Evolutionary conservation across 1,140 invertebrate species (phyloP), one percentile per base, ranked within the genome.

Genomic region (Sarcophaga peregrina): DNA sequence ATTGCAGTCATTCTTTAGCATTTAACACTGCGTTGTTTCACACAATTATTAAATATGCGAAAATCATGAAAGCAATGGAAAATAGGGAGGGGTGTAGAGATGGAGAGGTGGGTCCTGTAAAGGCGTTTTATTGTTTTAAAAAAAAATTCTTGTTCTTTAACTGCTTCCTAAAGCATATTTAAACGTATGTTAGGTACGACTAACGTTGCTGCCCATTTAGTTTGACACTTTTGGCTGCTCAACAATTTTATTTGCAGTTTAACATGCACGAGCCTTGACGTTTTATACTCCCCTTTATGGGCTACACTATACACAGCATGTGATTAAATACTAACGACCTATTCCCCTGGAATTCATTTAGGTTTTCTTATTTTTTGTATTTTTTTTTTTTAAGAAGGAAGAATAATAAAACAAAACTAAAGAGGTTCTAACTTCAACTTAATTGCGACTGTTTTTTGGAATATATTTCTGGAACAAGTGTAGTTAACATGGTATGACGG

Each of bases 31-130:
- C 74, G 15, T 47, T 17, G 46, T 47, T 76, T 76, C 74, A n/a
- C 74, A 50, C 74, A 76, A 76, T 76, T 76, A 76, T 76, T 76
- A 76, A 76, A 76, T 47, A 76, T 76, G 74, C 3, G 46, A 76
- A 76, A 11, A 46, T 50, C n/a, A 15, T 68, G 4, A 37, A 37
- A 37, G 25, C 25, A 37, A 37, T 2, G 1, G 25, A 1, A 37
- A 37, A 37, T 37, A 1, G 25, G 25, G 25, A 4, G 1, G 25
- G 25, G n/a, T n/a, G n/a, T 37, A 37, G 4, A 37, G 25, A 4
- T 1, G 25, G 25, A 4, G 25, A 4, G 25, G 25, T 1, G 25
- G 25, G 25, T 2, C 25, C 1, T 37, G 1, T 37, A 52, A 13
- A 52, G 13, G 13, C 8, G 5, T 52, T 52, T 9, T 52, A 52